Percentiles rank a stretch among this genome's conserved stretches.
phyloP scores from a whole-genome alignment of 2,888 invertebrate species.

The Rhabditoides inermis region DNA sequence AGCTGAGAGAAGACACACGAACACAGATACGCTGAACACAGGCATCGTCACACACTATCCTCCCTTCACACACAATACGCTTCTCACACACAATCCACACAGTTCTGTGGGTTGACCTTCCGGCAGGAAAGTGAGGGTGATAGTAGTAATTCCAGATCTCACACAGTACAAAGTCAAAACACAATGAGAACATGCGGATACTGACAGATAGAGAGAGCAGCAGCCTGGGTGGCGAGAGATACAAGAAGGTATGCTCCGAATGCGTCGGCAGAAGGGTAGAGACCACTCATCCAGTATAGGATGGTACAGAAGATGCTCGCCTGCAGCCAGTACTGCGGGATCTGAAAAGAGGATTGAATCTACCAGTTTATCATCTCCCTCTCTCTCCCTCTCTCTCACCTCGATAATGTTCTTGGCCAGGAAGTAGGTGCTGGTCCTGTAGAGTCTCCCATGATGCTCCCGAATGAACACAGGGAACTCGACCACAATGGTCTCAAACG shows the following conservation, averaged over 20 bases:
- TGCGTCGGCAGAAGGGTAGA: slow-evolving; percentile 53
- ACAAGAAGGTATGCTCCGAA: slow-evolving; percentile 62
- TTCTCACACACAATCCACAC: not conserved
- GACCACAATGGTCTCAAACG: slow-evolving; percentile 70
- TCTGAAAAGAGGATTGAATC: slow-evolving; percentile 43
- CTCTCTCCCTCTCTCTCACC: slow-evolving; percentile 52
- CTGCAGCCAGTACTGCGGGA: slow-evolving; percentile 74
- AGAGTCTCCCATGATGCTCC: slow-evolving; percentile 81
- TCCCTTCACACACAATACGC: not conserved
- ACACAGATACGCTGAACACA: slow-evolving; percentile 72
- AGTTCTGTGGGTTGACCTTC: not conserved
- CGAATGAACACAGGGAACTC: slow-evolving; percentile 80
- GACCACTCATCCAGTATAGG: slow-evolving; percentile 79
- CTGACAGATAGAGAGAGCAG: no score
- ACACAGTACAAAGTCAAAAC: no score
- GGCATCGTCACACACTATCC: not conserved
- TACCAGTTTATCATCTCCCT: not conserved
- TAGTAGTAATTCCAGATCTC: no score
- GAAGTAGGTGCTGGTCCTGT: slow-evolving; percentile 81
- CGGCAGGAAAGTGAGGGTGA: no score
- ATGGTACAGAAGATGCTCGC: slow-evolving; percentile 75
- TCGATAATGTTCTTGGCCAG: slow-evolving; percentile 73
- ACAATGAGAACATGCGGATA: no score
- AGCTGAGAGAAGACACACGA: slow-evolving; percentile 76
- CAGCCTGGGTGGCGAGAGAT: no score